Evolutionary conservation across 92 coral and sea anemone genomes (phyloP).

Genomic region (Desmophyllum pertusum): DNA sequence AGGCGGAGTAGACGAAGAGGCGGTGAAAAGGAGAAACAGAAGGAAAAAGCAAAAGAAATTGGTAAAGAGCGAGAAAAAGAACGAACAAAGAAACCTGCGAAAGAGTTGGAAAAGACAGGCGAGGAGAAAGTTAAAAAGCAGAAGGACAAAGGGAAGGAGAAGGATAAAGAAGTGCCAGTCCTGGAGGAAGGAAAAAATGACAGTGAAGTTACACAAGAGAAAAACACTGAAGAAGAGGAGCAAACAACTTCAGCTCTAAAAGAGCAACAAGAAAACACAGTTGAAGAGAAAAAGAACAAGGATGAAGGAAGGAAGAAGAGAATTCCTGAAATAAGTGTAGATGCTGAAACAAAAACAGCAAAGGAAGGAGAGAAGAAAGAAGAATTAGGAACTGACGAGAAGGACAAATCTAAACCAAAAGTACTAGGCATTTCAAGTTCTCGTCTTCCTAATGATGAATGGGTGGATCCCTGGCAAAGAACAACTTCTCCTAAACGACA

Average conservation of each 20-base stretch:
- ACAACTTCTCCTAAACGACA: conserved; percentile 88
- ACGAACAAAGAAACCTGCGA: conserved; percentile 50
- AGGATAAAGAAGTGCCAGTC: conserved; percentile 32
- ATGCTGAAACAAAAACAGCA: neutral
- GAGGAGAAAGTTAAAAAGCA: conserved; percentile 60
- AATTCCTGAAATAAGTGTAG: conserved; percentile 29
- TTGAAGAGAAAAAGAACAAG: conserved; percentile 48
- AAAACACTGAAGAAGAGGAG: conserved; percentile 12
- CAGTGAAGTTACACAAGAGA: conserved; percentile 37
- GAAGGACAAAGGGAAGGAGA: conserved; percentile 54
- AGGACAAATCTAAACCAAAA: conserved; percentile 64
- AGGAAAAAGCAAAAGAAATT: conserved; percentile 45
- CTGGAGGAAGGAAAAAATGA: conserved; percentile 32
- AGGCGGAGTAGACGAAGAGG: conserved; percentile 55
- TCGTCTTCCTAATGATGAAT: conserved; percentile 79
- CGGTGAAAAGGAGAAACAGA: conserved; percentile 51
- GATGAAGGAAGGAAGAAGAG: conserved; percentile 46
- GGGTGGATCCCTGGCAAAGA: conserved; percentile 93
- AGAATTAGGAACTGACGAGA: conserved; percentile 57
- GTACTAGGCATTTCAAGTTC: conserved; percentile 72
- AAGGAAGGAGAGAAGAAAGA: conserved; percentile 48
- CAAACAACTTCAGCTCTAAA: conserved; percentile 33
- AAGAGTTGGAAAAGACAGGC: conserved; percentile 38
- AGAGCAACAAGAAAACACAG: conserved; percentile 25
- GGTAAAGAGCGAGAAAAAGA: conserved; percentile 61